A percentile compares a stretch with the other conserved stretches of the same genome.
These are phyloP conservation scores for Lithobius niger DNA, from an alignment of 1,140 invertebrate species.

Conservation along the genomic window DNA sequence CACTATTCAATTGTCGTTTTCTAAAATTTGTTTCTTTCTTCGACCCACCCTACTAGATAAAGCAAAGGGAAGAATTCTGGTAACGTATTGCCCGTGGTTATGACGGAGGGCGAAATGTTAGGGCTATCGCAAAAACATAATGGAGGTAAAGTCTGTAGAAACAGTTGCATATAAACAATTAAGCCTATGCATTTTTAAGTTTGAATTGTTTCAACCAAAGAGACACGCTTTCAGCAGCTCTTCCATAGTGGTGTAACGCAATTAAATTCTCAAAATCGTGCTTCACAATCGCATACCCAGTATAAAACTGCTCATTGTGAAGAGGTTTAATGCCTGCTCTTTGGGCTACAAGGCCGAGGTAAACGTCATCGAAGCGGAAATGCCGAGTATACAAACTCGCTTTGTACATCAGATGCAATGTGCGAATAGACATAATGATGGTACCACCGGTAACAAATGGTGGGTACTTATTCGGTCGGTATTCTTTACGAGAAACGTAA, in stretches of 20 bases:
- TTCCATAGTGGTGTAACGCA: conserved; percentile 19
- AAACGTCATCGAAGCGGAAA: conserved; percentile 80
- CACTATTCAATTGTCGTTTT: too few species aligned
- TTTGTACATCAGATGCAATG: conserved; percentile 56
- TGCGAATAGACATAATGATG: conserved; percentile 60
- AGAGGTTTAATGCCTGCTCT: conserved; percentile 58
- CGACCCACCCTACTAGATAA: too few species aligned
- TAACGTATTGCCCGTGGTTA: too few species aligned
- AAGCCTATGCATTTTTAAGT: too few species aligned
- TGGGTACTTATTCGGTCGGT: conserved; percentile 74
- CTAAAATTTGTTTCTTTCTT: too few species aligned
- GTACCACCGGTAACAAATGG: conserved; percentile 80
- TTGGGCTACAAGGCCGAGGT: conserved; percentile 62
- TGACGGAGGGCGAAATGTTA: too few species aligned
- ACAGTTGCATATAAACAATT: too few species aligned
- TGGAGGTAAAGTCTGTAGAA: too few species aligned
- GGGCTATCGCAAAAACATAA: too few species aligned
- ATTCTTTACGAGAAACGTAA: conserved; percentile 70
- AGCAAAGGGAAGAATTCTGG: too few species aligned
- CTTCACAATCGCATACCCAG: too few species aligned
- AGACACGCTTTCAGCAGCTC: conserved; percentile 21
- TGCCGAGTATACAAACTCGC: conserved; percentile 61
- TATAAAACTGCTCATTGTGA: conserved; percentile 59
- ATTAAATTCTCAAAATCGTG: conserved; percentile 24
- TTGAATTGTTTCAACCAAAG: too few species aligned